These are phyloP conservation scores for Nomada hirtipes DNA, from an alignment of 2,888 invertebrate species.

Conservation along the genomic window DNA sequence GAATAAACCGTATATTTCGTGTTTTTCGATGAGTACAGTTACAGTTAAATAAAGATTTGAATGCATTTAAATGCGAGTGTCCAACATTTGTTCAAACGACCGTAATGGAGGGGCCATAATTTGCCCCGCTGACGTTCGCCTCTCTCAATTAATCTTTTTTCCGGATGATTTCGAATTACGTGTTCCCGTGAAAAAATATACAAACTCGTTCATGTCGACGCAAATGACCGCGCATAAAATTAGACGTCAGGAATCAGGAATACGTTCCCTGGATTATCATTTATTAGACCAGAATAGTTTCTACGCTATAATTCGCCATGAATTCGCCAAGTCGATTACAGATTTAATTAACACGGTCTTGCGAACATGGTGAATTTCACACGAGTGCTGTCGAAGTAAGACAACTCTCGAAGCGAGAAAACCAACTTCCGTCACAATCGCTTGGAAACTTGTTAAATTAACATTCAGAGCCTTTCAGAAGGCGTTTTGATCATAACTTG, in stretches of 20 bases:
- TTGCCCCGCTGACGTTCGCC: background rate
- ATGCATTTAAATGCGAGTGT: background rate
- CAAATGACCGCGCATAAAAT: background rate
- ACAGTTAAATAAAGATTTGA: background rate
- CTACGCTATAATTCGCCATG: background rate
- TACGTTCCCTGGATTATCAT: background rate
- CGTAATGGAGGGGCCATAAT: background rate
- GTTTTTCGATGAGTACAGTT: background rate
- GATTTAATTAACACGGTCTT: conserved; percentile 17
- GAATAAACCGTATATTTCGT: background rate
- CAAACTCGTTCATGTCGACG: background rate
- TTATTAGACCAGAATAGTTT: background rate
- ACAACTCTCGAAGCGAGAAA: conserved; percentile 18
- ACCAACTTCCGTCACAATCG: conserved; percentile 12
- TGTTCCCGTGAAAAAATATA: background rate
- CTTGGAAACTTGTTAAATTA: conserved; percentile 42
- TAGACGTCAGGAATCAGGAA: too few species aligned
- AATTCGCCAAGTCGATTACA: conserved; percentile 11
- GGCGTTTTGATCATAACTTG: background rate
- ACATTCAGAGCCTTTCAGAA: conserved; percentile 11
- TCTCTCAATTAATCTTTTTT: conserved; percentile 23
- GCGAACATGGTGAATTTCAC: conserved; percentile 24
- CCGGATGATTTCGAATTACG: background rate
- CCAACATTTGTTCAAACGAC: conserved; percentile 5
- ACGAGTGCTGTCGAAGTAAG: background rate